Evolutionary conservation across 2,113 vertebrate species (phyloP).

Genomic region (Caretta caretta): DNA sequence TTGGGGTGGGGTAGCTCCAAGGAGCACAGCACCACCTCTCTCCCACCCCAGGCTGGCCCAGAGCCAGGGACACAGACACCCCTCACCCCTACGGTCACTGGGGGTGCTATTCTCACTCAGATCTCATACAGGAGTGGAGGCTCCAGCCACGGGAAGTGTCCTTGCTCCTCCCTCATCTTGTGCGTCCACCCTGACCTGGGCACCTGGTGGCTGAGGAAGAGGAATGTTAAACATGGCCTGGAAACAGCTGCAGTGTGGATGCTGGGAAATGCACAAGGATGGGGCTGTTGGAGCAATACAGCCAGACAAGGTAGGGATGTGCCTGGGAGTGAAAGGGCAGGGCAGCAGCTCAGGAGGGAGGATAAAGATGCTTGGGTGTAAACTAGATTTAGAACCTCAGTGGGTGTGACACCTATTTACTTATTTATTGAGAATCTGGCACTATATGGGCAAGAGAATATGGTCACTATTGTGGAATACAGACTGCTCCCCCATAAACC

Average conservation of each 20-base stretch:
- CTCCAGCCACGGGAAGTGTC: background rate
- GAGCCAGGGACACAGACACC: too few species aligned
- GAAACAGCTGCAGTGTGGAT: background rate
- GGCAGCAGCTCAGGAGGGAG: background rate
- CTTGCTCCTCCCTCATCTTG: background rate
- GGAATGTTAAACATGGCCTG: background rate
- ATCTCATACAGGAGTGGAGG: background rate
- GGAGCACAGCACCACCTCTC: background rate
- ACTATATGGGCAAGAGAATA: background rate
- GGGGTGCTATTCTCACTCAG: background rate
- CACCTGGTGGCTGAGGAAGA: background rate
- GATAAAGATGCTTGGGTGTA: background rate
- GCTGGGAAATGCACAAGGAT: background rate
- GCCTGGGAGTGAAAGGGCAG: background rate
- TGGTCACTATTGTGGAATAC: background rate
- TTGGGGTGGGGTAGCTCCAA: background rate
- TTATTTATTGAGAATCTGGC: background rate
- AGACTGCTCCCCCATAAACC: background rate
- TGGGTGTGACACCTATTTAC: background rate
- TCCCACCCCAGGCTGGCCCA: background rate
- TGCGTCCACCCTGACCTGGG: background rate
- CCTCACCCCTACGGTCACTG: background rate
- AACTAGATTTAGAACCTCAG: background rate
- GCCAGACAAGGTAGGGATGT: background rate
- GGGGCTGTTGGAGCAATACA: background rate